Conservation (phyloP, 2,797 vertebrate species). For the Lophius americanus region DNA sequence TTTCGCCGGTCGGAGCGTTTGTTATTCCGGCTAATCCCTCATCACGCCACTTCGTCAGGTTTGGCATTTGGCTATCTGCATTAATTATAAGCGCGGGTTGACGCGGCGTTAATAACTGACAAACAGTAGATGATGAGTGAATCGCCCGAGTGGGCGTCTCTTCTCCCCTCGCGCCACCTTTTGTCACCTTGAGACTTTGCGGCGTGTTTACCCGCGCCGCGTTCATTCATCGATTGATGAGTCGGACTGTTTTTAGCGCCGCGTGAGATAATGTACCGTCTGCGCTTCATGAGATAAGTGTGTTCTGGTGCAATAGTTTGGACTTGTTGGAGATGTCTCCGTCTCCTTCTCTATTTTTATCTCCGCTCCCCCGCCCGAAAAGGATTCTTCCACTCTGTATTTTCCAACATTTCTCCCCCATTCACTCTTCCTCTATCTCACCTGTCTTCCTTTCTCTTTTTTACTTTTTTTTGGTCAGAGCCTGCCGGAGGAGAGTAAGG, state of each 20-base stretch:
- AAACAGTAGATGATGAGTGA: constrained; percentile 62
- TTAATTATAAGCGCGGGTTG: constrained; percentile 75
- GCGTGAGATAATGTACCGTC: constrained; percentile 66
- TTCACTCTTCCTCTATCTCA: constrained; percentile 63
- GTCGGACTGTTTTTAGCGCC: constrained; percentile 59
- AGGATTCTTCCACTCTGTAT: constrained; percentile 32
- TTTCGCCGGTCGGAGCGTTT: constrained; percentile 67
- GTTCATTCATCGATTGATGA: constrained; percentile 73
- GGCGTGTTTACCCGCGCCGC: constrained; percentile 33
- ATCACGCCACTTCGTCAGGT: constrained; percentile 72
- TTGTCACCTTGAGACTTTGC: constrained; percentile 29
- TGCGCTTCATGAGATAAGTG: constrained; percentile 72
- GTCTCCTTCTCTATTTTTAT: constrained; percentile 59
- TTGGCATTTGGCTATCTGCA: constrained; percentile 78
- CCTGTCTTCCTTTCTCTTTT: constrained; percentile 49
- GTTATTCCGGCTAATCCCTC: constrained; percentile 78
- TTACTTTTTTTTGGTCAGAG: constrained; percentile 1
- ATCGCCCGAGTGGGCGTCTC: constrained; percentile 30
- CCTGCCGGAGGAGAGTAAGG: constrained; percentile 62
- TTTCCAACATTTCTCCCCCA: constrained; percentile 51
- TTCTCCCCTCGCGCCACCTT: constrained; percentile 30
- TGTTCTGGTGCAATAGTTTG: constrained; percentile 56
- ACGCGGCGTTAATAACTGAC: constrained; percentile 62
- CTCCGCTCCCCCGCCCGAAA: constrained; percentile 34
- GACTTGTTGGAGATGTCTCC: constrained; percentile 56